A percentile compares a stretch with the other conserved stretches of the same genome.
These are phyloP conservation scores for Melanotaenia maccullochi DNA, from an alignment of 2,797 vertebrate species.

Conservation along the genomic window DNA sequence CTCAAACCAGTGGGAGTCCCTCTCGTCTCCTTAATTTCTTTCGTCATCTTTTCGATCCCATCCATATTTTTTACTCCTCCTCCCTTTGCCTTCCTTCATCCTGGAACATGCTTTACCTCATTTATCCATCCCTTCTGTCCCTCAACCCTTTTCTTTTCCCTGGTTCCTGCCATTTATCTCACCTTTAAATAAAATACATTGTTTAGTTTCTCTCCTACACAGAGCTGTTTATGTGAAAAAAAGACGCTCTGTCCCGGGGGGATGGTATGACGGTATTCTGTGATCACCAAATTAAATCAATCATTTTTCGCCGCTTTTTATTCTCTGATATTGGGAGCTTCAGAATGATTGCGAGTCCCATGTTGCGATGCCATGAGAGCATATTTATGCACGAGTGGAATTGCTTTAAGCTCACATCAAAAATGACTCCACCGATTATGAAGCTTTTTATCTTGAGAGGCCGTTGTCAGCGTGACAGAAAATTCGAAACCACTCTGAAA, in stretches of 20 bases:
- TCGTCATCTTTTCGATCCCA: background rate
- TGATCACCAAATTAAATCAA: too few relatives aligned
- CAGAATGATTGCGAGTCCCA: background rate
- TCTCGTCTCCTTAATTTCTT: background rate
- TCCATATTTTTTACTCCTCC: background rate
- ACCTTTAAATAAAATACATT: background rate
- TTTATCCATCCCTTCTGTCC: too few relatives aligned
- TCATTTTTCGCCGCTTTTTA: too few relatives aligned
- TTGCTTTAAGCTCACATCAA: background rate
- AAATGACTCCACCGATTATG: background rate
- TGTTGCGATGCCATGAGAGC: background rate
- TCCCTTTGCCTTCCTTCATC: background rate
- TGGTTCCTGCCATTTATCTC: background rate
- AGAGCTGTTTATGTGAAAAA: too few relatives aligned
- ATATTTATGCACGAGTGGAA: background rate
- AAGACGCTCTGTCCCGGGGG: too few relatives aligned
- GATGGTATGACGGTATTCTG: too few relatives aligned
- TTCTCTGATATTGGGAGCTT: too few relatives aligned
- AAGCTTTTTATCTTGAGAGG: background rate
- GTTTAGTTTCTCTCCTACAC: too few relatives aligned
- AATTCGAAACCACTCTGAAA: background rate
- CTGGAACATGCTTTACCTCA: too few relatives aligned
- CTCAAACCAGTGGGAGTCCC: slow-evolving; percentile 7
- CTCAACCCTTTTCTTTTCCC: too few relatives aligned
- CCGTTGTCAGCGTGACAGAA: background rate